These are phyloP conservation scores for Callipepla californica DNA, from an alignment of 2,113 vertebrate genomes.

Conservation along the genomic window DNA sequence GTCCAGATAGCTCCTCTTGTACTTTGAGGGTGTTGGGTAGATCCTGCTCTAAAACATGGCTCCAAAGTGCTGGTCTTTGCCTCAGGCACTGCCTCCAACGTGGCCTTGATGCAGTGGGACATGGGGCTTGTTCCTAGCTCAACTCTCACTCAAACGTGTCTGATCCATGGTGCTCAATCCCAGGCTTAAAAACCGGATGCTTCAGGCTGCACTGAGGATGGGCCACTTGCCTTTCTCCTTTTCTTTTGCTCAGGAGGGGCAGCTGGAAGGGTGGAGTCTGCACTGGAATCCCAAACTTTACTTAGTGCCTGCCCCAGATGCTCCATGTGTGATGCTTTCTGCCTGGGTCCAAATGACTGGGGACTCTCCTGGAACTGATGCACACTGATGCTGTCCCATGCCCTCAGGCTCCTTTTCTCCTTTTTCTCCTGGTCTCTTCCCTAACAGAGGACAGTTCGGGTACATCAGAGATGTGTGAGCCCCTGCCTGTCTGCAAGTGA, in stretches of 20 bases:
- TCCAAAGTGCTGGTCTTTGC: too few species aligned
- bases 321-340: not conserved
- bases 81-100: not conserved
- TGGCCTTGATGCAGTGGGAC: not conserved
- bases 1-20: not conserved
- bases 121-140: not conserved
- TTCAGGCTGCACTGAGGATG: rapidly evolving
- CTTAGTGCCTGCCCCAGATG: not conserved
- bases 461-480: not conserved
- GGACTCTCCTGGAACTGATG: not conserved
- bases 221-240: not conserved
- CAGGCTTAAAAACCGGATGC: not conserved
- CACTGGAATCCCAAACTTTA: not conserved
- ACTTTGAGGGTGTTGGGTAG: not conserved
- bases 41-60: not conserved
- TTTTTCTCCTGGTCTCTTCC: not conserved
- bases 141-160: not conserved
- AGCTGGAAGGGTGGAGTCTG: rapidly evolving
- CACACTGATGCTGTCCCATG: not conserved
- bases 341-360: not conserved
- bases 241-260: not conserved
- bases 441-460: not conserved
- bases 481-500: not conserved
- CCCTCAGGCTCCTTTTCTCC: not conserved
- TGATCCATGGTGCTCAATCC: not conserved